Conservation (phyloP, 2,888 invertebrate species). For the Xanthia icteritia region DNA sequence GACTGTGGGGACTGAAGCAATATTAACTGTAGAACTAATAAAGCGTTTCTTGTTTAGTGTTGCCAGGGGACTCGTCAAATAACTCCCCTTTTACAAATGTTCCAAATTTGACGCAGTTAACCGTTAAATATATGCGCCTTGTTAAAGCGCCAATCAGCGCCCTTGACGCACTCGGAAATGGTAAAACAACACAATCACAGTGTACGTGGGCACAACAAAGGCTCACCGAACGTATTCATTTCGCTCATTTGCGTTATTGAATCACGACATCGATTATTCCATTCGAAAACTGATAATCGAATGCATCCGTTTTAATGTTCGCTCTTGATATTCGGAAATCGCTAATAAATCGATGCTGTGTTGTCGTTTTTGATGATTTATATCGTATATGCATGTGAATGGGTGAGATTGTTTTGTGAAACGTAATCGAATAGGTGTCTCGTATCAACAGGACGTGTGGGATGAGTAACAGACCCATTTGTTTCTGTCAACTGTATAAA, state of each 20-base stretch:
- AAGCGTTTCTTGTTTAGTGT: constrained; percentile 38
- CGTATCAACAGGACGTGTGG: constrained; percentile 33
- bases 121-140: constrained; percentile 78
- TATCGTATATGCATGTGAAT: constrained; percentile 68
- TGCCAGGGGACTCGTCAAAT: constrained; percentile 60
- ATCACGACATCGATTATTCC: constrained; percentile 78
- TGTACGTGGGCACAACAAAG: constrained; percentile 68
- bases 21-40: constrained; percentile 40
- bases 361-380: constrained; percentile 80
- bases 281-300: constrained; percentile 80
- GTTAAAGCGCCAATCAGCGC: constrained; percentile 80
- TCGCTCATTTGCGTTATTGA: constrained; percentile 80
- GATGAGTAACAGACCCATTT: constrained; percentile 50
- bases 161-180: constrained; percentile 70
- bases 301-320: constrained; percentile 79
- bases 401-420: constrained; percentile 59
- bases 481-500: constrained; percentile 57
- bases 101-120: constrained; percentile 70
- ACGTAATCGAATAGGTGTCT: constrained; percentile 59
- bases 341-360: constrained; percentile 81
- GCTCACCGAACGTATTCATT: constrained; percentile 76
- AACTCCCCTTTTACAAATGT: constrained; percentile 60
- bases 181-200: constrained; percentile 68
- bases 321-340: constrained; percentile 78
- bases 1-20: not conserved